Evolutionary conservation across 2,797 vertebrate species (phyloP), one percentile per base, ranked within the genome.

Genomic region (Schizothorax lantsangensis): DNA sequence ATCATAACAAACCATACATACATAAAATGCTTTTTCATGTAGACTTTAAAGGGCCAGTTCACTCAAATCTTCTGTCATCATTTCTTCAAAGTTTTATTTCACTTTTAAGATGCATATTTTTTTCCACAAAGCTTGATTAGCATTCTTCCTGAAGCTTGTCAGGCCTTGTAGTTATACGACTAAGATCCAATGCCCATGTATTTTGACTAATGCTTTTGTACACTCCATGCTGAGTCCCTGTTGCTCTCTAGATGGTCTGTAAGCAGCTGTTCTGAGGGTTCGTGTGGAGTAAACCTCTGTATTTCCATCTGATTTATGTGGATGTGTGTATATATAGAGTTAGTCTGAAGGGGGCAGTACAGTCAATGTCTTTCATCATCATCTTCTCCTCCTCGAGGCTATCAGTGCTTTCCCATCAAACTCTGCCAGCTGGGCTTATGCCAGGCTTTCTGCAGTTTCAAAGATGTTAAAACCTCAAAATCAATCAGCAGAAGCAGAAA

Each of bases 261-360:
- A 57, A 79, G 75, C 45, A 30, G 26, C 74, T 54, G 26, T 21
- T 52, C 9, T 26, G 30, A 36, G 30, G 47, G 23, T n/a, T 59
- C 6, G 38, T 12, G 21, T 38, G 49, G 47, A 54, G 36, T 57
- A 14, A 78, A 45, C 36, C 49, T 54, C 17, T 54, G 11, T 45
- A 5, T 75, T 45, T 75, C 47, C 3, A 3, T 66, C 40, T 40
- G 81, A 11, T 47, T 47, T 8, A 19, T 12, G 64, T 82, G 38
- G 45, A 74, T 45, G 40, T 54, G 47, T n/a, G 45, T 30, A 1
- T 38, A 17, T 79, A 33, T 72, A 15, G 40, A 85, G 1, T 26
- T 23, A 78, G 72, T 78, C 88, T 87, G 68, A 82, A 85, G 86
- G 86, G 79, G 86, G 83, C 88, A 80, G 74, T 83, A 59, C 68